Evolutionary conservation across 1,140 invertebrate genomes (phyloP).

Genomic region (Drosophila murphyi): DNA sequence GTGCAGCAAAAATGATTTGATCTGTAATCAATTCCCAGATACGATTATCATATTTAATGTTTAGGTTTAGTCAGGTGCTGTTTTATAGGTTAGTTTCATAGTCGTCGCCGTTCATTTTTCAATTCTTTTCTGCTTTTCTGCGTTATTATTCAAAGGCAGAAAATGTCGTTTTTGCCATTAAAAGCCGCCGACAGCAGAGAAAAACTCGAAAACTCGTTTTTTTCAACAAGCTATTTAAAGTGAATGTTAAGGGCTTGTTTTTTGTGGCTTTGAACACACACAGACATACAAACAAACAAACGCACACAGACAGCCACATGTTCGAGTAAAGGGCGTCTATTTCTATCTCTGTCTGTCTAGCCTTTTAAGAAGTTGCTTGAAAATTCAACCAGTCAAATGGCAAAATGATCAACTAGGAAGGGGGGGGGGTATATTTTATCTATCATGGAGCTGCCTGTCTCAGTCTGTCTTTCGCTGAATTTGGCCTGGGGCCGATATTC

Average conservation of each 20-base stretch:
- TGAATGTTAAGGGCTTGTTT: conserved; percentile 76
- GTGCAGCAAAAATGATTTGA: too few relatives aligned
- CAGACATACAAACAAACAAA: neutral
- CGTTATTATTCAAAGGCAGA: conserved; percentile 34
- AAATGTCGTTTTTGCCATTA: conserved; percentile 77
- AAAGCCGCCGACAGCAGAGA: conserved; percentile 45
- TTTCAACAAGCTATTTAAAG: conserved; percentile 71
- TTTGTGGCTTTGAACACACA: conserved; percentile 36
- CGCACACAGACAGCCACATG: neutral
- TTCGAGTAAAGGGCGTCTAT: conserved; percentile 36
- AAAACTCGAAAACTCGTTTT: conserved; percentile 67
- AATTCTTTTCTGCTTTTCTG: conserved; percentile 29
- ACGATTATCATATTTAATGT: neutral
- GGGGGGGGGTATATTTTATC: neutral
- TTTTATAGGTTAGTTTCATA: conserved; percentile 36
- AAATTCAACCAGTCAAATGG: conserved; percentile 37
- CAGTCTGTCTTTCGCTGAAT: conserved; percentile 7
- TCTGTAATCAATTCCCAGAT: neutral
- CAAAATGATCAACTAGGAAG: conserved; percentile 2
- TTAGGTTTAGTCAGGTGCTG: conserved; percentile 3
- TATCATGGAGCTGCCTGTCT: neutral
- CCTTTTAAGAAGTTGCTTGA: conserved; percentile 35
- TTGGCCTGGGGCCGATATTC: conserved; percentile 10
- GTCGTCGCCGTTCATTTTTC: conserved; percentile 23
- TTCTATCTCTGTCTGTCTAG: conserved; percentile 8